A percentile compares a stretch with the other conserved stretches of the same genome.
Conservation (phyloP, 1,140 invertebrate genomes). For the Marisa cornuarietis region DNA sequence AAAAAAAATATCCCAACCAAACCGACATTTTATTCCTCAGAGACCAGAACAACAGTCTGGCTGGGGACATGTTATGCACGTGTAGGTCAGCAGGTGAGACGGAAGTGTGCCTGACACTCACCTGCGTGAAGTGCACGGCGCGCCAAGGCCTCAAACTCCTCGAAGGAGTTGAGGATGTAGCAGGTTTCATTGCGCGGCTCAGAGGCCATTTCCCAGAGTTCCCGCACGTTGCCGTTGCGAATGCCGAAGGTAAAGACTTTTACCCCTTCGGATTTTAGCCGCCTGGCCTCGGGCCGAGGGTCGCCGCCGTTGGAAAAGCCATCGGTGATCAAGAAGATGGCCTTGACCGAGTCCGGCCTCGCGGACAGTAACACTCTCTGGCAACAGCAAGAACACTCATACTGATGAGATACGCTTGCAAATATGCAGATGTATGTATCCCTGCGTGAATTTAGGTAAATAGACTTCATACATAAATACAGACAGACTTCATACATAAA, state of each 20-base stretch:
- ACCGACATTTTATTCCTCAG: no score
- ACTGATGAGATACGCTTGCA: not conserved
- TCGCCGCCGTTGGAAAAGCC: constrained; percentile 80
- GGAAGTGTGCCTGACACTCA: constrained; percentile 45
- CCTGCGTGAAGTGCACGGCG: constrained; percentile 77
- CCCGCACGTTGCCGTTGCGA: constrained; percentile 74
- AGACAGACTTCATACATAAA: not conserved
- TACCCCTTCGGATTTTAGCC: constrained; percentile 68
- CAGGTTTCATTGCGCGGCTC: constrained; percentile 74
- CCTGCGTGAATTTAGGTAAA: not conserved
- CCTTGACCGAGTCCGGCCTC: constrained; percentile 70
- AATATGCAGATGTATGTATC: not conserved
- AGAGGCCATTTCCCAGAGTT: constrained; percentile 76
- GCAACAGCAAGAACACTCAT: not conserved
- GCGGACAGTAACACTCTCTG: constrained; percentile 71
- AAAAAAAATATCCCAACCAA: no score
- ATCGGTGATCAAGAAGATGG: constrained; percentile 77
- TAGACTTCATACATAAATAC: not conserved
- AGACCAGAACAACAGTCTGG: not conserved
- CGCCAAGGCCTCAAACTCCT: constrained; percentile 78
- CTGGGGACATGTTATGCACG: not conserved
- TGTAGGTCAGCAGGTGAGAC: no score
- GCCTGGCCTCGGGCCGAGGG: constrained; percentile 71
- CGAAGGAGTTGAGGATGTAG: constrained; percentile 77
- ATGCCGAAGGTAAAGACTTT: constrained; percentile 78